Base-by-base conservation (phyloP, 2,113 vertebrate species). In the Cephalopholis sonnerati region DNA sequence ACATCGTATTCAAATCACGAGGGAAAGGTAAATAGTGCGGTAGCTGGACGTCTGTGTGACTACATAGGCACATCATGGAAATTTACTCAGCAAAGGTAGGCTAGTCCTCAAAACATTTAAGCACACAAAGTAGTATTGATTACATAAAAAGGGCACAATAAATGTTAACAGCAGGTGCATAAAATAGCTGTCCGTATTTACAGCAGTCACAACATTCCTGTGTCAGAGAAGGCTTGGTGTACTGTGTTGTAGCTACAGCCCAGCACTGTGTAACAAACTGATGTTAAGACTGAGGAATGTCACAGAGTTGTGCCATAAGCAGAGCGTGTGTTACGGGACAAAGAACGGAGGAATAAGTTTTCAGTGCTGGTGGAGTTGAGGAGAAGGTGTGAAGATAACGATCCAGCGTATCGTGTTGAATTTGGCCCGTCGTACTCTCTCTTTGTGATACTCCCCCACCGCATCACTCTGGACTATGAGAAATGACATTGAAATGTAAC, bases 31-130 rank as follows among this genome's bases (percentile, higher is more conserved):
- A 83, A 67, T 27, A 69, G 66, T 53, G 50, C 32, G 50, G 46
- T 61, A 70, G 65, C 44, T 69, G 62, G 27, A 85, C 71, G 62
- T 81, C 63, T 62, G 39, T 84, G 53, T 61, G 51, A 71, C 36
- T 77, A 76, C 74, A 74, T 51, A 83, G 90, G 89, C 90, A 92
- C 92, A 36, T 62, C 0, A 72, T 70, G 70, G 82, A 82, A 62
- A 74, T 79, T 59, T 46, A 74, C 73, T 69, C 68, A 58, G 83
- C 78, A 92, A 89, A 89, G 78, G 89, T 70, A 69, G 84, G 76
- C 88, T 87, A 91, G 86, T 88, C 90, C 86, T 93, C 87, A 84
- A 92, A 91, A 92, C 77, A 77, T 82, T 62, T 24, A 90, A 80
- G 75, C 87, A 90, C 84, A 86, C 84, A 66, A 67, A 27, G 36